Base-by-base conservation (phyloP, 2,888 invertebrate species). In the Ephialtes manifestator region DNA sequence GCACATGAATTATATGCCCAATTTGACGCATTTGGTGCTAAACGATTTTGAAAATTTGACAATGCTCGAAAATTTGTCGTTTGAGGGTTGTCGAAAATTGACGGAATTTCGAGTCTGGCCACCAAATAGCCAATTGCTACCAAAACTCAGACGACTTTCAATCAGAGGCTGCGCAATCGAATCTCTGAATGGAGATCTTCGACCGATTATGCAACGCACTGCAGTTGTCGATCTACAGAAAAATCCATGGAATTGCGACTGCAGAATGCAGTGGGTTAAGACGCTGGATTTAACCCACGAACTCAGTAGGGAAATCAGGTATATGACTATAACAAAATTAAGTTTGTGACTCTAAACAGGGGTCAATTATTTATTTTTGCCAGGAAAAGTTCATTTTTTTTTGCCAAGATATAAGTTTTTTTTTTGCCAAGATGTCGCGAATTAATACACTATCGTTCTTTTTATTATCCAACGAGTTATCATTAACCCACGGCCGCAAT, bases 201-300 rank as follows among this genome's bases (percentile, higher is more conserved):
- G 90, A 53, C 91, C 93, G 60, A 94, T 95, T n/a, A 94, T 96
- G 81, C 95, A 95, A 15, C 94, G 94, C 63, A 90, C 95, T 1
- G 84, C 93, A 0, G 89, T 93, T 55, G 86, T 96, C 65, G 95
- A 96, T 87, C 88, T 96, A 11, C 95, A 96, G 87, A 95, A 95
- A 0, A 96, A 96, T 91, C 95, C 95, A 0, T 96, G 96, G 96
- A 92, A 93, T 11, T 96, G 96, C 88, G 96, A 96, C 89, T 96
- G 96, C 90, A 94, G 95, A 20, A 93, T 96, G 65, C 90, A 92
- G 28, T 96, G 96, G 96, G 70, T 95, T 18, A 94, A 94, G 88
- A 75, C 91, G 8, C 87, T 95, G 46, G 95, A 95, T 89, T 94
- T 95, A 75, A 89, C 94, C 0, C 92, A 92, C 1, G 92, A 94